phyloP scores from a whole-genome alignment of 2,888 invertebrate species.

The Napeogenes sylphis region DNA sequence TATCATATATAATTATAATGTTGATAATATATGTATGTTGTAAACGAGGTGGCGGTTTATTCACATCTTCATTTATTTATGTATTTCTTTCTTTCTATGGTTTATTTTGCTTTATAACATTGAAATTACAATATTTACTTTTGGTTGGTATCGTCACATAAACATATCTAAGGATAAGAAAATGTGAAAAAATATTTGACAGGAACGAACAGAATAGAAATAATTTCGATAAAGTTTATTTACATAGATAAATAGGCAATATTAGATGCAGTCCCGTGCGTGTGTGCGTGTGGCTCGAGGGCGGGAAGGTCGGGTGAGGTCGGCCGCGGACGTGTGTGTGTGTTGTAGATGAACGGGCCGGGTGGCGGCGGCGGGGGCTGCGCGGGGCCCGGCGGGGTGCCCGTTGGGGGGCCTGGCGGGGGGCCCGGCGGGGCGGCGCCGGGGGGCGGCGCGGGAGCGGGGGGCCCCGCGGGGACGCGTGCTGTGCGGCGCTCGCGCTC shows the following conservation, averaged over 20 bases:
- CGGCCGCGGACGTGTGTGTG: conserved; percentile 45
- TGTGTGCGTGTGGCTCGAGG: conserved; percentile 13
- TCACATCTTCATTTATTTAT: conserved; percentile 11
- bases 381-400: conserved; percentile 71
- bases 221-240: too few relatives aligned
- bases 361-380: conserved; percentile 39
- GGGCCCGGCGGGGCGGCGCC: conserved; percentile 62
- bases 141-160: conserved; percentile 8
- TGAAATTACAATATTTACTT: conserved; percentile 18
- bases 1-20: conserved; percentile 1
- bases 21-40: conserved; percentile 8
- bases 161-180: neutral
- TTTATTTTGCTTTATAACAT: conserved; percentile 14
- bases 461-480: conserved; percentile 36
- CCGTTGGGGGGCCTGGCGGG: conserved; percentile 69
- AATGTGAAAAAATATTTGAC: neutral
- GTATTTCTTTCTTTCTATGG: conserved; percentile 5
- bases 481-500: conserved; percentile 80
- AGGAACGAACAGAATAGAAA: too few relatives aligned
- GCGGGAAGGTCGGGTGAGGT: conserved; percentile 29
- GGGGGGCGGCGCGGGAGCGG: conserved; percentile 43
- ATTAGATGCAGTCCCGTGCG: conserved; percentile 19
- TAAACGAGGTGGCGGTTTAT: conserved; percentile 24
- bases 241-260: too few relatives aligned
- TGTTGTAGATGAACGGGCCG: conserved; percentile 81